A percentile compares a stretch with the other conserved stretches of the same genome.
Evolutionary conservation across 2,113 vertebrate genomes (phyloP).

Genomic region (Hydrolagus affinis): DNA sequence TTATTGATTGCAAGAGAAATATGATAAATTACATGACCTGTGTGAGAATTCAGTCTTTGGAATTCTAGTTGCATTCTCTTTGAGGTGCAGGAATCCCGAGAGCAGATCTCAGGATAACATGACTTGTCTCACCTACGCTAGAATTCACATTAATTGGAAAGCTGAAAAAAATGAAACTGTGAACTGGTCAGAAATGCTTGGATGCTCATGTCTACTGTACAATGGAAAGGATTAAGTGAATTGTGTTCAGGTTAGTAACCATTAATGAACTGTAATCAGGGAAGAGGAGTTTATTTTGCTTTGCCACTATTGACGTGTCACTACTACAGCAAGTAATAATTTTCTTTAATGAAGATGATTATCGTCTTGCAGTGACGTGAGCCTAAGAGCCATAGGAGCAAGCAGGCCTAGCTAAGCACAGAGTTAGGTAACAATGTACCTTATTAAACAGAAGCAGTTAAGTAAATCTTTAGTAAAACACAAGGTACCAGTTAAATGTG

Average conservation of each 20-base stretch:
- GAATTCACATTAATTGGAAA: neutral
- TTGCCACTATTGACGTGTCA: neutral
- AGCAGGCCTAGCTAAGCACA: neutral
- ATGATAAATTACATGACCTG: neutral
- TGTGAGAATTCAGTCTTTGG: neutral
- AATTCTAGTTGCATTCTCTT: neutral
- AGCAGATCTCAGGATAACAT: neutral
- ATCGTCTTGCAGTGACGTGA: slow-evolving; percentile 1
- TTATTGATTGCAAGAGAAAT: neutral
- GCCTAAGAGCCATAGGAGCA: neutral
- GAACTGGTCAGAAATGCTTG: neutral
- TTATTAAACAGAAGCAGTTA: neutral
- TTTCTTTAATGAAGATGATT: slow-evolving; percentile 17
- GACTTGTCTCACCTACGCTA: neutral
- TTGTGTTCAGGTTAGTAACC: too few species aligned
- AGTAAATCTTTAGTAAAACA: neutral
- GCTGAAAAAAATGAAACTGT: neutral
- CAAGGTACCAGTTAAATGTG: too few species aligned
- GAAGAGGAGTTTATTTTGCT: slow-evolving; percentile 10
- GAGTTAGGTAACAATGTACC: neutral
- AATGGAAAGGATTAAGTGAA: neutral
- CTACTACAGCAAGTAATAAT: neutral
- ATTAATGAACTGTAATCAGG: neutral
- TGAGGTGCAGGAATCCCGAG: neutral
- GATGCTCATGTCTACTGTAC: neutral